phyloP scores from a whole-genome alignment of 1,140 invertebrate genomes.

The Brachionus rotundiformis region DNA sequence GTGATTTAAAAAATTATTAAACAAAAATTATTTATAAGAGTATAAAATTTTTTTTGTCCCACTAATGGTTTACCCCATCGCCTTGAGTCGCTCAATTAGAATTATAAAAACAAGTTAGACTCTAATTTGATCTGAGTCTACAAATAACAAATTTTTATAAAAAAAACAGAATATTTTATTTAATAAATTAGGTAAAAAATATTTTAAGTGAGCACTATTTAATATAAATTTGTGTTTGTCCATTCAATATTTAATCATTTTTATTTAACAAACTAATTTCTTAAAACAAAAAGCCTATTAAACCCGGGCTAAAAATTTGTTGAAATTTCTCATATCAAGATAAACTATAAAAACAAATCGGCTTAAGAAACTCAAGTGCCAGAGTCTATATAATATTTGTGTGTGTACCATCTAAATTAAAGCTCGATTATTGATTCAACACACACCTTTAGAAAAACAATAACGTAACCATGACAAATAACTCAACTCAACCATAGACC shows the following conservation, averaged over 20 bases:
- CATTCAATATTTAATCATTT: slow-evolving; percentile 20
- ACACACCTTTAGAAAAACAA: slow-evolving; percentile 7
- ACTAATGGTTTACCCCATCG: not conserved
- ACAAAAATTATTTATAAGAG: too few species aligned
- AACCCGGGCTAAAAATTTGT: not conserved
- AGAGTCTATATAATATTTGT: not conserved
- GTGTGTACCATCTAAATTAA: slow-evolving; percentile 14
- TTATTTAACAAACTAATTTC: not conserved
- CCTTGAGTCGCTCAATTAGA: not conserved
- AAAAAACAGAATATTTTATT: too few species aligned
- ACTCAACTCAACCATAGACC: not conserved
- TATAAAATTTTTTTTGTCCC: too few species aligned
- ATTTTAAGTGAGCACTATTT: not conserved
- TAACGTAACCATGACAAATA: slow-evolving; percentile 39
- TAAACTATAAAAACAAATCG: not conserved
- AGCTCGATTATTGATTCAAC: slow-evolving; percentile 5
- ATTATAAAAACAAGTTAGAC: not conserved
- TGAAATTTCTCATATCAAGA: slow-evolving; percentile 15
- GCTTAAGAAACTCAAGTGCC: not conserved
- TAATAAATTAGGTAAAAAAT: slow-evolving; percentile 8
- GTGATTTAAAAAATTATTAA: too few species aligned
- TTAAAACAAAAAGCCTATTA: not conserved
- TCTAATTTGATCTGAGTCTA: not conserved
- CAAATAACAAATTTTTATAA: too few species aligned
- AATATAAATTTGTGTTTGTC: not conserved